These are phyloP conservation scores for Hypena proboscidalis DNA, from an alignment of 2,888 invertebrate species.

Conservation along the genomic window DNA sequence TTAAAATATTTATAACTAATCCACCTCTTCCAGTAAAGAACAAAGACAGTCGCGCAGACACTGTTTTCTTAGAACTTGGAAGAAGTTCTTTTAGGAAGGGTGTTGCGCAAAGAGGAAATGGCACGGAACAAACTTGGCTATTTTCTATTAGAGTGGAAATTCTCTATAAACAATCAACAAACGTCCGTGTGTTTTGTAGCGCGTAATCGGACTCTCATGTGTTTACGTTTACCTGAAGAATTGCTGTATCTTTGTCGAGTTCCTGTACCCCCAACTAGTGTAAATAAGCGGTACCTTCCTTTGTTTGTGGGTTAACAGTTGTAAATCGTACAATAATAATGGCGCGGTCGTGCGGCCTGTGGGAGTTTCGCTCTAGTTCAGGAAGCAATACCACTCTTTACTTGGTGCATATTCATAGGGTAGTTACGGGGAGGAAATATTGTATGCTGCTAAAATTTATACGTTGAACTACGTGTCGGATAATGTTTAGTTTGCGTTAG, in stretches of 20 bases:
- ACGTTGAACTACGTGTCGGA: too few species aligned
- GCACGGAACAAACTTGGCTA: conserved; percentile 35
- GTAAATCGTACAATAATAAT: conserved; percentile 72
- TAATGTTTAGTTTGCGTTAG: too few species aligned
- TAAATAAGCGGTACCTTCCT: conserved; percentile 61
- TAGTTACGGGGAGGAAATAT: conserved; percentile 2
- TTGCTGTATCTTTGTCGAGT: conserved; percentile 44
- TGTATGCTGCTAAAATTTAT: too few species aligned
- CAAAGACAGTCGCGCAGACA: conserved; percentile 20
- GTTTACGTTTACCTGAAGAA: conserved; percentile 60
- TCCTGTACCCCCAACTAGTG: conserved; percentile 37
- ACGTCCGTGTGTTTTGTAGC: conserved; percentile 36
- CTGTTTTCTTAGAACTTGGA: conserved; percentile 28
- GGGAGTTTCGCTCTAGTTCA: conserved; percentile 41
- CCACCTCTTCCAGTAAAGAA: conserved; percentile 7
- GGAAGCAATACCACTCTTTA: conserved; percentile 58
- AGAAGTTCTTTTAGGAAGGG: conserved; percentile 30
- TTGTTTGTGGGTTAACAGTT: conserved; percentile 67
- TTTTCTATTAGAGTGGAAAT: conserved; percentile 40
- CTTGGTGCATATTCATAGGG: conserved; percentile 61
- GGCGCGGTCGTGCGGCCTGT: conserved; percentile 46
- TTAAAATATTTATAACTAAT: conserved; percentile 16
- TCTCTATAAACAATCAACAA: conserved; percentile 45
- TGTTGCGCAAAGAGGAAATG: conserved; percentile 27
- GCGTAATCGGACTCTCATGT: conserved; percentile 49